These are phyloP conservation scores for Gracilinanus agilis DNA, from an alignment of 2,113 vertebrate genomes.

Conservation along the genomic window DNA sequence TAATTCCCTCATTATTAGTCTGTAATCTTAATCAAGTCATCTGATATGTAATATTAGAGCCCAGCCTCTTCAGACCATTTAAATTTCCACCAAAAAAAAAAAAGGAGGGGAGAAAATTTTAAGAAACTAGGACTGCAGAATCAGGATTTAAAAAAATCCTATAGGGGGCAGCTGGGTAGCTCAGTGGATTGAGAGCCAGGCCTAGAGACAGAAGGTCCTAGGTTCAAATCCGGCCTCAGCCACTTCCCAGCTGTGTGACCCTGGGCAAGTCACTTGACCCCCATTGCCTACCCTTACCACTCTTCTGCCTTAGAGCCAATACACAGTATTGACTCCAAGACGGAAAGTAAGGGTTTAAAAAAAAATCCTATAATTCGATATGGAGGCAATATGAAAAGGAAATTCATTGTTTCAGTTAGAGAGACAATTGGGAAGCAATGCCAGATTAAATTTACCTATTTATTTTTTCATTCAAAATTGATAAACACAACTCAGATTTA, in stretches of 20 bases:
- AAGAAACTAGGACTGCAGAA: neutral
- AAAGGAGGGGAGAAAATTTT: neutral
- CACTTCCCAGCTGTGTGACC: no score
- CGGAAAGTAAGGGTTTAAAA: no score
- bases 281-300: no score
- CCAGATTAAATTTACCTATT: neutral
- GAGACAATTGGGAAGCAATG: neutral
- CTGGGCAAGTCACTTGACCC: no score
- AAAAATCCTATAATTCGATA: neutral
- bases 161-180: no score
- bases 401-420: neutral
- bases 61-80: neutral
- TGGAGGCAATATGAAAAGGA: neutral
- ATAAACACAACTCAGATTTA: neutral
- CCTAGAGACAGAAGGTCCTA: no score
- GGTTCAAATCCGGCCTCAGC: no score
- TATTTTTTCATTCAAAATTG: neutral
- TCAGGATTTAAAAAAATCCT: neutral
- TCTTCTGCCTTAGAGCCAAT: no score
- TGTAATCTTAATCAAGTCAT: conserved; percentile 18
- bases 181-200: no score
- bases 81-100: neutral
- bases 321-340: no score
- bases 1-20: conserved; percentile 12
- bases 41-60: conserved; percentile 18